These are phyloP conservation scores for Phaenicophaeus curvirostris DNA, from an alignment of 2,797 vertebrate genomes.

Conservation along the genomic window DNA sequence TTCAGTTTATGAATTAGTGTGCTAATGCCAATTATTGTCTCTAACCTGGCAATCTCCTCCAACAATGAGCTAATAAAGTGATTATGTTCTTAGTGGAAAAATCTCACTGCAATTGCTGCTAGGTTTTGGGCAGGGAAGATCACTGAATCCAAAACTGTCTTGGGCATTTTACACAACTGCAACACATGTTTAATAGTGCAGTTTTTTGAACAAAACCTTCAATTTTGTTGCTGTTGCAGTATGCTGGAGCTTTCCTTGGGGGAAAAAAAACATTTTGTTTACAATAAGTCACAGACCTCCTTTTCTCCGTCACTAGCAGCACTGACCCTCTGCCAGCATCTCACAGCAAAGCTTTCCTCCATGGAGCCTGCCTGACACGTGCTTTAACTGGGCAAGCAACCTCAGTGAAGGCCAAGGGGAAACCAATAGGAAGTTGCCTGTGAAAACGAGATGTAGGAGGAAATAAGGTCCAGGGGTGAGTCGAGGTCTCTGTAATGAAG, in stretches of 20 bases:
- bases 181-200: neutral
- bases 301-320: neutral
- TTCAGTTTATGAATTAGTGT: neutral
- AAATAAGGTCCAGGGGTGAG: neutral
- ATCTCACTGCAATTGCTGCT: neutral
- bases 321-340: neutral
- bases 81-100: neutral
- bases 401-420: neutral
- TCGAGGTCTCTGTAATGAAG: neutral
- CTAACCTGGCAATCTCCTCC: neutral
- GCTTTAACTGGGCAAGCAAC: neutral
- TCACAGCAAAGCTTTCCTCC: neutral
- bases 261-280: slow-evolving; percentile 25
- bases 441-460: neutral
- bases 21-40: neutral
- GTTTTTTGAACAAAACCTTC: slow-evolving; percentile 32
- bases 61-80: neutral
- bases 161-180: neutral
- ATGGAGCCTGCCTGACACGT: fast-evolving
- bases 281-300: slow-evolving; percentile 36
- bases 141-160: neutral
- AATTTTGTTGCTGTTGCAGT: slow-evolving; percentile 33
- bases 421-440: neutral
- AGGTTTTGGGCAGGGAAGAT: neutral
- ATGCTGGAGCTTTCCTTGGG: slow-evolving; percentile 18